Conservation (phyloP, 2,797 vertebrate genomes). For the Eulemur rubriventer region DNA sequence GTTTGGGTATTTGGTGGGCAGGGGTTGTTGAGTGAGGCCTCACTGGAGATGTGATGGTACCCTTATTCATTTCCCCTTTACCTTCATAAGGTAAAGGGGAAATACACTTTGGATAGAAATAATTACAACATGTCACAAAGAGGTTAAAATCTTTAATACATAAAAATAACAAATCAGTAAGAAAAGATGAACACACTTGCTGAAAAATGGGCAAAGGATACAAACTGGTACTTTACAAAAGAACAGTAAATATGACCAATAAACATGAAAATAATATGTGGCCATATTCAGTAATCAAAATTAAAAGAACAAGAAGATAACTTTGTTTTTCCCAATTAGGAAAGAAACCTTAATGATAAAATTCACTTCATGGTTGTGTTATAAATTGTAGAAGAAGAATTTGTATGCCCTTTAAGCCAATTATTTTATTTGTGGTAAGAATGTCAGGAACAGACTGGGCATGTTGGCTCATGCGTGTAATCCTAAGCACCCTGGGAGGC, state of each 20-base stretch:
- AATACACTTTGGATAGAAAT: background rate
- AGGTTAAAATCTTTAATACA: background rate
- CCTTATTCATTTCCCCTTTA: background rate
- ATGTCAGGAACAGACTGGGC: too few species aligned
- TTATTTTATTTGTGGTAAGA: background rate
- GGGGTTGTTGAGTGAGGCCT: background rate
- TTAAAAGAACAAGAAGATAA: background rate
- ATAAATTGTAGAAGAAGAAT: background rate
- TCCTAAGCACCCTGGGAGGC: too few species aligned
- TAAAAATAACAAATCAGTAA: background rate
- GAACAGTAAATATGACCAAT: background rate
- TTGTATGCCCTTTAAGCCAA: background rate
- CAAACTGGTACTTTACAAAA: background rate
- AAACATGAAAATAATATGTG: conserved; percentile 18
- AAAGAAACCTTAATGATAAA: background rate
- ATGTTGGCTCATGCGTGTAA: too few species aligned
- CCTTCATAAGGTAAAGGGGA: background rate
- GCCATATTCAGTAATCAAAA: background rate
- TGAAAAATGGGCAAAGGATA: background rate
- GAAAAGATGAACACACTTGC: background rate
- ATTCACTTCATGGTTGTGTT: background rate
- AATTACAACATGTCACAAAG: background rate
- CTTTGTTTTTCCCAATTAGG: background rate
- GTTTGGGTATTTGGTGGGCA: background rate
- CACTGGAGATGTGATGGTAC: background rate